Evolutionary conservation across 2,797 vertebrate genomes (phyloP).

Genomic region (Peromyscus eremicus): DNA sequence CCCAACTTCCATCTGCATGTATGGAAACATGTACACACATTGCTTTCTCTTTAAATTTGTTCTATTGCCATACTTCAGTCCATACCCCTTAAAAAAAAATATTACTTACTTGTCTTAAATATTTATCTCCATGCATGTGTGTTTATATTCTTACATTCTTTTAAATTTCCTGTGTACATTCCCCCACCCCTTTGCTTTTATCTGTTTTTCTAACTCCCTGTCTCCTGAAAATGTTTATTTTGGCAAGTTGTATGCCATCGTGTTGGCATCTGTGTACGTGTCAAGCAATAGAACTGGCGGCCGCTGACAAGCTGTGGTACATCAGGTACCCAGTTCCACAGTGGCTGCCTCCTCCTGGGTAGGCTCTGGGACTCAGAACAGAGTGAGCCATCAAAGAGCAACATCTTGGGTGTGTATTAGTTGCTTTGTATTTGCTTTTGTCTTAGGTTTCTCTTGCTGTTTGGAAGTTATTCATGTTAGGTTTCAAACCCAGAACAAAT

Average conservation of each 20-base stretch:
- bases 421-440: slow-evolving; percentile 33
- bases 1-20: background rate
- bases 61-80: slow-evolving; percentile 19
- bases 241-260: slow-evolving; percentile 40
- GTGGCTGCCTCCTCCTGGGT: background rate
- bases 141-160: slow-evolving; percentile 43
- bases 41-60: slow-evolving; percentile 43
- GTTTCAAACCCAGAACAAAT: background rate
- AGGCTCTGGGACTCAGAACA: background rate
- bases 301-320: background rate
- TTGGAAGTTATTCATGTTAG: slow-evolving; percentile 13
- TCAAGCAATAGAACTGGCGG: slow-evolving; percentile 38
- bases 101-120: slow-evolving; percentile 8
- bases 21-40: background rate
- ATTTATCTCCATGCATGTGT: background rate
- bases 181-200: slow-evolving; percentile 2
- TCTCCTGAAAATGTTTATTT: slow-evolving; percentile 67
- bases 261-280: background rate
- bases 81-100: background rate
- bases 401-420: background rate
- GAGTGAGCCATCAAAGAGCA: background rate
- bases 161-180: slow-evolving; percentile 49
- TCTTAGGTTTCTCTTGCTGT: slow-evolving; percentile 48
- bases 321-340: background rate
- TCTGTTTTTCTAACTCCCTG: slow-evolving; percentile 56